A percentile compares a stretch with the other conserved stretches of the same genome.
phyloP scores from a whole-genome alignment of 2,888 invertebrate genomes.

The Agriopis leucophaearia region DNA sequence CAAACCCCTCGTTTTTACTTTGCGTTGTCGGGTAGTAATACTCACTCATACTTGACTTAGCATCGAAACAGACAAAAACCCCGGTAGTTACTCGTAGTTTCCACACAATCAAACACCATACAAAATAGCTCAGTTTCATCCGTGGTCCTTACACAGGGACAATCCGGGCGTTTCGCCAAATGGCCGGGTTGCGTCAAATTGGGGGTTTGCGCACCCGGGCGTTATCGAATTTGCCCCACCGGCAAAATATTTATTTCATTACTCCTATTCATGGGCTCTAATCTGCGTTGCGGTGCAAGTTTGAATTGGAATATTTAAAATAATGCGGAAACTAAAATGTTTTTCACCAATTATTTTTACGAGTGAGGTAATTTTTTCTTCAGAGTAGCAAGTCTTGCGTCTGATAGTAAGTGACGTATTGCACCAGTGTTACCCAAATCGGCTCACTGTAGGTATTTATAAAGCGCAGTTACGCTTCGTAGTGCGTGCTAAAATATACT shows the following conservation, averaged over 20 bases:
- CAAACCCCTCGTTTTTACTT: too few relatives aligned
- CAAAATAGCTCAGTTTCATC: conserved; percentile 37
- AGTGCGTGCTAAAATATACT: too few relatives aligned
- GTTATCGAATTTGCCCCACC: conserved; percentile 81
- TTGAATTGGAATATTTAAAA: conserved; percentile 8
- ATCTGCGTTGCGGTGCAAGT: conserved; percentile 73
- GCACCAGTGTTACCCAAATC: too few relatives aligned
- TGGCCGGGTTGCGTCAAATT: conserved; percentile 73
- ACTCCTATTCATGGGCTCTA: conserved; percentile 84
- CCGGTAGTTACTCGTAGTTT: conserved; percentile 66
- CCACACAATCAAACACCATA: conserved; percentile 74
- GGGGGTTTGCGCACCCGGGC: conserved; percentile 78
- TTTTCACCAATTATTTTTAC: not conserved
- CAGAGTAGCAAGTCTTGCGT: too few relatives aligned
- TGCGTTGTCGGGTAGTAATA: too few relatives aligned
- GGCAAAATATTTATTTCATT: conserved; percentile 87
- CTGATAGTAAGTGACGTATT: too few relatives aligned
- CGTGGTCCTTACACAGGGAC: conserved; percentile 75
- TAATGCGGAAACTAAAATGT: not conserved
- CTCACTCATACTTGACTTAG: conserved; percentile 23
- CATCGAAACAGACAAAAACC: conserved; percentile 43
- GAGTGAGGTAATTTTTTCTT: too few relatives aligned
- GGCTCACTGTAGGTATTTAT: too few relatives aligned
- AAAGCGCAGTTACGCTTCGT: too few relatives aligned
- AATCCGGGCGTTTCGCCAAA: conserved; percentile 77